Base-by-base conservation (phyloP, 2,888 invertebrate species). In the Hypolimnas misippus region DNA sequence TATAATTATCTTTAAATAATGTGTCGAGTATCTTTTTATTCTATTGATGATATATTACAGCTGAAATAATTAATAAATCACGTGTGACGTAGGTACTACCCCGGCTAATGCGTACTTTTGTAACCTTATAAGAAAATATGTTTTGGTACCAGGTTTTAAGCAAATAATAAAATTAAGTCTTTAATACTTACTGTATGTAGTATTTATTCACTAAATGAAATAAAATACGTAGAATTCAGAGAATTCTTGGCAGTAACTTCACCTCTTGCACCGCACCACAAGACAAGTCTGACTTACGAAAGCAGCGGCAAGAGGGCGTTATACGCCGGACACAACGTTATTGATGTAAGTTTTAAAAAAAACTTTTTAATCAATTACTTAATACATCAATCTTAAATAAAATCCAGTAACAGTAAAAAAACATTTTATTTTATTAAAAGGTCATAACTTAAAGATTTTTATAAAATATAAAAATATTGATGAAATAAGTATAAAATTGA, bases 201-300 rank as follows among this genome's bases (percentile, higher is more conserved):
- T 72, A 77, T 79, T 78, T 74, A 76, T 77, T 83, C 79, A 84
- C 81, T 81, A 83, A 83, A 77, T 76, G 75, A 76, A 80, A 78
- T 78, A 77, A 83, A 75, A 70, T 71, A 74, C 65, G 67, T 73
- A 76, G 78, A 85, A 76, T 75, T 74, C 78, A 77, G 76, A 69
- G 74, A 83, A 86, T 83, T 84, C 79, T 74, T 79, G 81, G 78
- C 81, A 83, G 82, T 82, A 77, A 79, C 66, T 73, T 71, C 73
- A 81, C 78, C 78, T 81, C 75, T 76, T 74, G 76, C 79, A 84
- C 82, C 80, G 78, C 83, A 88, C 84, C 86, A 87, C 87, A 89
- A 87, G 88, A 87, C 86, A 86, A 84, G 79, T 85, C 77, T 75
- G 69, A 66, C 73, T 81, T 76, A 62, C 63, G 59, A 68, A 74